These are phyloP conservation scores for Pogonomyrmex barbatus DNA, from an alignment of 1,140 invertebrate genomes.

Conservation along the genomic window DNA sequence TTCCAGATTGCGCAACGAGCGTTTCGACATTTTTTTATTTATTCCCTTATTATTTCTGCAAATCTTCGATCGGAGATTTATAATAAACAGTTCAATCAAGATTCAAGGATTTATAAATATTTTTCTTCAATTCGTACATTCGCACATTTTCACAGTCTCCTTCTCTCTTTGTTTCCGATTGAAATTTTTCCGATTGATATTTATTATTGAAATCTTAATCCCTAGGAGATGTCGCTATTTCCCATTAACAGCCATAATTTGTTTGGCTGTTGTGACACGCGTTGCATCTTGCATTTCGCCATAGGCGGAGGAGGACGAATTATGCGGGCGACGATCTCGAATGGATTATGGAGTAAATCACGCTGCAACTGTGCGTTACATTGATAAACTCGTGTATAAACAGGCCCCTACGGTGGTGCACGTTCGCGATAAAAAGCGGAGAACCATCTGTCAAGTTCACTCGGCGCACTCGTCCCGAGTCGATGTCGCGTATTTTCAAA, in stretches of 20 bases:
- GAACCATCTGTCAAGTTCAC: conserved; percentile 57
- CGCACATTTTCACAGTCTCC: background rate
- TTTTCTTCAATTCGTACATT: background rate
- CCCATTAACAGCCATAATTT: background rate
- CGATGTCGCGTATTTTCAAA: conserved; percentile 18
- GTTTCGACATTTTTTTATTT: background rate
- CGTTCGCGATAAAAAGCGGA: conserved; percentile 27
- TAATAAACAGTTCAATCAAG: background rate
- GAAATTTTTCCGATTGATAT: background rate
- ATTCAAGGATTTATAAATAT: background rate
- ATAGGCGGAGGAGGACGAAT: background rate
- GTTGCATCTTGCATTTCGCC: conserved; percentile 7
- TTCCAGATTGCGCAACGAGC: background rate
- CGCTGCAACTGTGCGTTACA: background rate
- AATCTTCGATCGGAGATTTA: background rate
- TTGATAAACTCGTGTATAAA: conserved; percentile 56
- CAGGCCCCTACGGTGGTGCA: conserved; percentile 28
- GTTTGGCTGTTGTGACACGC: background rate
- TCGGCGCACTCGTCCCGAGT: background rate
- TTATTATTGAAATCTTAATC: background rate
- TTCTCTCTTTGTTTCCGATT: background rate
- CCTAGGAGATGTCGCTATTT: background rate
- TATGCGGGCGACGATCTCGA: conserved; percentile 43
- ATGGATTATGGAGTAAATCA: conserved; percentile 27
- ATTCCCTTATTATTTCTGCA: background rate